Percentiles rank a stretch among this genome's conserved stretches.
These are phyloP conservation scores for Dolichotis patagonum DNA, from an alignment of 2,113 vertebrate genomes.

Conservation along the genomic window DNA sequence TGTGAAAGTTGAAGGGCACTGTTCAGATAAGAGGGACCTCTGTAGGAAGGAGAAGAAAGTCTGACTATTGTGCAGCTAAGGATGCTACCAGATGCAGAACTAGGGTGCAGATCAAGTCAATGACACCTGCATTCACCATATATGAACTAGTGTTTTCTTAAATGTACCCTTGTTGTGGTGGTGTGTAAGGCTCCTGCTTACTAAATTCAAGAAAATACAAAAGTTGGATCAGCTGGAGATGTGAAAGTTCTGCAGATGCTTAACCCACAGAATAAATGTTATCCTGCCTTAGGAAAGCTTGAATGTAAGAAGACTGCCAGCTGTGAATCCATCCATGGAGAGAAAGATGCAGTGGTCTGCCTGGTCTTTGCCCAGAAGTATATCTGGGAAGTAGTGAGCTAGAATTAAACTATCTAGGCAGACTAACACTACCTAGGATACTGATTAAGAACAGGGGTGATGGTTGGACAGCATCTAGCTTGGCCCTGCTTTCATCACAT, in stretches of 20 bases:
- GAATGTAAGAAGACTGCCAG: not conserved
- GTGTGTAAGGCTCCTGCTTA: not conserved
- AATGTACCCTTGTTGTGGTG: not conserved
- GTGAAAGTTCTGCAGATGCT: not conserved
- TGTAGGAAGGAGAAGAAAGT: not conserved
- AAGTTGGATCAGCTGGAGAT: not conserved
- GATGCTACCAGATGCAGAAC: not conserved
- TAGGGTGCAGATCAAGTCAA: not conserved
- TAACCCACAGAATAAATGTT: not conserved
- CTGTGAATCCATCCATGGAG: not conserved
- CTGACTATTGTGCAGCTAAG: not conserved
- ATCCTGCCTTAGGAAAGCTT: not conserved
- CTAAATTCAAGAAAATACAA: slow-evolving; percentile 13
- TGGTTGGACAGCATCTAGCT: not conserved
- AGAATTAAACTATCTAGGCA: not conserved
- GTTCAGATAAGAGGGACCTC: not conserved
- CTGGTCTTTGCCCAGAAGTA: not conserved
- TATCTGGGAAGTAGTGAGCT: not conserved
- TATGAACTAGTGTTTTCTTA: not conserved
- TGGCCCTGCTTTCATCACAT: not conserved
- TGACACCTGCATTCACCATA: not conserved
- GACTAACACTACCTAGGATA: not conserved
- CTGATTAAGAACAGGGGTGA: not conserved
- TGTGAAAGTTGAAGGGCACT: not conserved
- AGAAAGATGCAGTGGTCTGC: not conserved